phyloP scores from a whole-genome alignment of 2,888 invertebrate species.

The Microplitis deprimator region DNA sequence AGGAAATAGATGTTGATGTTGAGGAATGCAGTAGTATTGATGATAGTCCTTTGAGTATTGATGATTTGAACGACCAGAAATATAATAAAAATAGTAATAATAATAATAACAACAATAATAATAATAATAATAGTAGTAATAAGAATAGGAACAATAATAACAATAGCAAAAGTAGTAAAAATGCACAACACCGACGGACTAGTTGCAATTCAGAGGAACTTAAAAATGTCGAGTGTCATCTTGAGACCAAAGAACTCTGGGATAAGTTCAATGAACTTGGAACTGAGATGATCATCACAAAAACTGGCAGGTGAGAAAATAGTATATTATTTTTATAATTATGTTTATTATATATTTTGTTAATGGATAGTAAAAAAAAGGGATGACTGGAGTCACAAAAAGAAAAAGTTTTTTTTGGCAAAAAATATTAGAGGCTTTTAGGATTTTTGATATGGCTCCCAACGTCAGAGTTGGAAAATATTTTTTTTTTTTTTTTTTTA shows the following conservation, averaged over 20 bases:
- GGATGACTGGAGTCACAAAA: too few species aligned
- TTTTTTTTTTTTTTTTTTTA: too few species aligned
- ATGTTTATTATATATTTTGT: constrained; percentile 25
- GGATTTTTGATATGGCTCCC: neutral
- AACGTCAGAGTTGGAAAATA: too few species aligned
- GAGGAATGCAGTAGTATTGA: constrained; percentile 76
- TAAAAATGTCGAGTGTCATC: constrained; percentile 78
- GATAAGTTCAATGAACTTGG: constrained; percentile 85
- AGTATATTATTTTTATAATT: constrained; percentile 33
- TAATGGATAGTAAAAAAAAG: too few species aligned
- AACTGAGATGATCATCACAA: constrained; percentile 90
- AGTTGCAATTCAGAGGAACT: constrained; percentile 79
- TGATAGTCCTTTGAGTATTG: constrained; percentile 65
- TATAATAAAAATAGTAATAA: constrained; percentile 48
- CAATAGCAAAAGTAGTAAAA: constrained; percentile 53
- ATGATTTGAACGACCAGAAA: constrained; percentile 56
- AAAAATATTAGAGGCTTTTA: too few species aligned
- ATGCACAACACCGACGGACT: constrained; percentile 65
- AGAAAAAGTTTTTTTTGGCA: too few species aligned
- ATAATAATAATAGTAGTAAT: constrained; percentile 73
- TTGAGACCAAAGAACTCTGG: constrained; percentile 88
- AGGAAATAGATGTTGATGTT: constrained; percentile 75
- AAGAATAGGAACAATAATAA: constrained; percentile 53
- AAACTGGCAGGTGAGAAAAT: constrained; percentile 81
- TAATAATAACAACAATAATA: constrained; percentile 68